Evolutionary conservation across 2,113 vertebrate species (phyloP), one percentile per base, ranked within the genome.

Genomic region (Chaetorhynchus papuensis): DNA sequence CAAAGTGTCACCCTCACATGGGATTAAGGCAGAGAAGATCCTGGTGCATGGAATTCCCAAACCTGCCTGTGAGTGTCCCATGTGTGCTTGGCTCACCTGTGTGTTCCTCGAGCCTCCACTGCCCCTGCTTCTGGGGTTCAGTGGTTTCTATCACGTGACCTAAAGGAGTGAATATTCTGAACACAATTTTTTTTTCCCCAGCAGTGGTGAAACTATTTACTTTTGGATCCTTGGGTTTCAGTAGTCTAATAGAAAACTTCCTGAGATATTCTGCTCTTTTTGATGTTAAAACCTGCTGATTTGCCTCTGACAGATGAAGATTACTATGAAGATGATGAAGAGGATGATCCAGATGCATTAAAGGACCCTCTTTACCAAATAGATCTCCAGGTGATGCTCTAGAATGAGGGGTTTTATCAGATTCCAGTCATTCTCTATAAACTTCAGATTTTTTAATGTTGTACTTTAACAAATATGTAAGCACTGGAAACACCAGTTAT

Each of bases 341-440:
- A 99, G 56, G 99, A 99, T 3, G 99, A 99, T 97, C 99, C 99
- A 21, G 99, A 99, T 94, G 99, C 99, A 49, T 97, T 99, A 96
- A 99, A 99, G 97, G 99, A 99, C 94, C 99, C 99, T 57, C 98
- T 99, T 92, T 99, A 99, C 96, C 99, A 98, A 97, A 98, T 99
- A 93, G 99, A 99, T 80, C 98, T 99, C 61, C 98, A 99, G 98
- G 99, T 99, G 97, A 98, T 96, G 47, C 74, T 90, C 24, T 82
- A 59, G 24, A 90, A 64, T 76, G 12, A 45, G 15, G 11, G 11
- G 10, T 30, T 68, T 77, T 81, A 50, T 63, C 41, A 37, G 19
- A 70, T 87, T 50, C 15, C 42, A 65, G 0, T 69, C 1, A 33
- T 85, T 92, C n/a, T 42, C 76, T 66, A 30, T 76, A 61, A 60